Base-by-base conservation (phyloP, 2,797 vertebrate species). In the Euphonia xanthogaster region DNA sequence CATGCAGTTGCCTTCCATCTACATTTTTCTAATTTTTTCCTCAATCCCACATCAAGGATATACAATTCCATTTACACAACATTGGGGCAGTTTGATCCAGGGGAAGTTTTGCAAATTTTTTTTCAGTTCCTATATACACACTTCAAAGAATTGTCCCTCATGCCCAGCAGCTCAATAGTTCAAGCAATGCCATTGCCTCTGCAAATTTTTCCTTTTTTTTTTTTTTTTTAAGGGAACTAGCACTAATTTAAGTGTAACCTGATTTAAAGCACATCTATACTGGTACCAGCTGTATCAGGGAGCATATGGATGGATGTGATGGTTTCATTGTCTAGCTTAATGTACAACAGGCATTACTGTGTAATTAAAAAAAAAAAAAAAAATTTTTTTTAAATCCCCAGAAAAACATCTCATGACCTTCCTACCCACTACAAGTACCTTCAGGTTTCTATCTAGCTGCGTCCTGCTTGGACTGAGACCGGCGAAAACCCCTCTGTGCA, bases 81-180 rank as follows among this genome's bases (percentile, higher is more conserved):
- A 55, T 1, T 40, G 6, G 4, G 20, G 10, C 13, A 57, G 17
- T 42, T 85, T 73, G 60, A 81, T 21, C n/a, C 5, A 1, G 7
- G 8, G 31, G 27, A 25, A 33, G 7, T 31, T 33, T 35, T 19
- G 5, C 17, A 82, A 61, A 2, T 9, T 39, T 70, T 68, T 67
- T 67, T 61, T 17, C 53, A 42, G 0, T 62, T 75, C 62, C 31
- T 50, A 3, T 47, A 7, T 2, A 7, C 9, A 12, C 7, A 0
- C 31, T 81, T 92, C 67, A 39, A 88, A 89, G 55, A 27, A 16
- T 5, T 10, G 20, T 31, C 67, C 22, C 17, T 89, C 31, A 12
- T 19, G 14, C 9, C 37, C 53, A 17, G 8, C 0, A 3, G 27
- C 22, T 90, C 55, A 51, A 33, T 12, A 37, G 30, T 25, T 80